phyloP scores from a whole-genome alignment of 1,140 invertebrate species.

The Euura lappo region DNA sequence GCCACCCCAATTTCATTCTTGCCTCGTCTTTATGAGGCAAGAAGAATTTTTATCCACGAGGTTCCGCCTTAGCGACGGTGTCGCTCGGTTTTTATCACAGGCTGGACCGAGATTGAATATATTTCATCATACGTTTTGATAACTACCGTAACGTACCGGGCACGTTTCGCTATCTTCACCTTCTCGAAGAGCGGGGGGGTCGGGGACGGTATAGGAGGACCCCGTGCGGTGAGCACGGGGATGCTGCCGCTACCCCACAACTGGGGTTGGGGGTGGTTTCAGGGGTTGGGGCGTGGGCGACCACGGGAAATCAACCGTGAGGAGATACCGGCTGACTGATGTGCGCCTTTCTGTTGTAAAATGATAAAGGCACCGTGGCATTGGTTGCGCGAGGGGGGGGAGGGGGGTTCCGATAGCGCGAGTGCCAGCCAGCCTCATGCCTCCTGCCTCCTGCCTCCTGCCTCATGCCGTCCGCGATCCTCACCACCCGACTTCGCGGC shows the following conservation, averaged over 20 bases:
- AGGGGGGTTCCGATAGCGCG: slow-evolving; percentile 57
- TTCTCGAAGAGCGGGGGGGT: slow-evolving; percentile 12
- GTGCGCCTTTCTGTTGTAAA: slow-evolving; percentile 63
- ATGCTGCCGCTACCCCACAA: not conserved
- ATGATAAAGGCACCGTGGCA: slow-evolving; percentile 61
- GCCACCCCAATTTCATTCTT: too few species aligned
- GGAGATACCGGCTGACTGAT: slow-evolving; percentile 63
- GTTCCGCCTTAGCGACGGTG: too few species aligned
- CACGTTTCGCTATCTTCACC: slow-evolving; percentile 42
- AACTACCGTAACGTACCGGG: slow-evolving; percentile 45
- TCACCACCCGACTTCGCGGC: too few species aligned
- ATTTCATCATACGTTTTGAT: slow-evolving; percentile 62
- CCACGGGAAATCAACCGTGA: slow-evolving; percentile 63
- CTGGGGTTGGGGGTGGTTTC: too few species aligned
- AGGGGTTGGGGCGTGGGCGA: slow-evolving; percentile 40
- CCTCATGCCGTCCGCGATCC: too few species aligned
- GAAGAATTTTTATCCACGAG: too few species aligned
- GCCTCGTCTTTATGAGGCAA: too few species aligned
- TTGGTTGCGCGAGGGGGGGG: slow-evolving; percentile 48
- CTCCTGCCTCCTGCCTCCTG: slow-evolving; percentile 15
- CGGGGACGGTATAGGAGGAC: not conserved
- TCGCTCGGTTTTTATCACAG: too few species aligned
- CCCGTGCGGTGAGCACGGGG: slow-evolving; percentile 19
- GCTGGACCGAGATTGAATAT: slow-evolving; percentile 59
- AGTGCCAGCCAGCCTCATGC: slow-evolving; percentile 24